Evolutionary conservation across 2,797 vertebrate species (phyloP).

Genomic region (Lepidocolaptes lacrymiger): DNA sequence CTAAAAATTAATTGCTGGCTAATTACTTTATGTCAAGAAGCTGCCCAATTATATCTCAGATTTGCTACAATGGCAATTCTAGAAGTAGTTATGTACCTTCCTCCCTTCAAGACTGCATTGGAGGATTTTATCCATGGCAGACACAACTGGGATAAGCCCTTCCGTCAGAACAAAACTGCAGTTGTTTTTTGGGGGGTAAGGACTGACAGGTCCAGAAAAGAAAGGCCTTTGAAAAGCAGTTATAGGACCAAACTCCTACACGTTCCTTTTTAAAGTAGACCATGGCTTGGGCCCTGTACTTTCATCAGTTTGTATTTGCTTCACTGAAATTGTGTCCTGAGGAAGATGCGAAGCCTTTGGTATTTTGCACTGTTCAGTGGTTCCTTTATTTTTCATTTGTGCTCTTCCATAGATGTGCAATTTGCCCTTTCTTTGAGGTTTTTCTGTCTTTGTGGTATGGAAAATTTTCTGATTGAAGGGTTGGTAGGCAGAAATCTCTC

Average conservation of each 20-base stretch:
- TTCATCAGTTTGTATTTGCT: background rate
- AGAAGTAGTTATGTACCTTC: background rate
- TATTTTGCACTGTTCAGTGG: background rate
- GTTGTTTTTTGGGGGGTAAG: background rate
- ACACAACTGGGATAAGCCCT: background rate
- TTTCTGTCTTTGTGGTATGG: background rate
- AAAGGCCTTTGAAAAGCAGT: background rate
- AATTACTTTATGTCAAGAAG: conserved; percentile 7
- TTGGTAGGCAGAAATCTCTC: background rate
- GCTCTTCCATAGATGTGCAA: background rate
- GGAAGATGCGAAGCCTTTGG: background rate
- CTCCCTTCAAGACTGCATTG: background rate
- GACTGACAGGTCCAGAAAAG: background rate
- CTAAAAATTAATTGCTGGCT: conserved; percentile 16
- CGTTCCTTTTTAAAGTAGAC: background rate
- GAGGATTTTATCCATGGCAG: background rate
- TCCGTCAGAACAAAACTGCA: background rate
- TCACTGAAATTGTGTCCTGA: background rate
- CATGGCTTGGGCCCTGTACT: background rate
- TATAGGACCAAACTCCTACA: background rate
- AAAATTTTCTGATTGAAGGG: background rate
- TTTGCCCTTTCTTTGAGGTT: background rate
- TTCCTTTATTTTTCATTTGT: background rate
- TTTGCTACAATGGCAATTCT: background rate
- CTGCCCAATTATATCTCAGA: background rate